Base-by-base conservation (phyloP, 2,113 vertebrate species). In the Nicator chloris region DNA sequence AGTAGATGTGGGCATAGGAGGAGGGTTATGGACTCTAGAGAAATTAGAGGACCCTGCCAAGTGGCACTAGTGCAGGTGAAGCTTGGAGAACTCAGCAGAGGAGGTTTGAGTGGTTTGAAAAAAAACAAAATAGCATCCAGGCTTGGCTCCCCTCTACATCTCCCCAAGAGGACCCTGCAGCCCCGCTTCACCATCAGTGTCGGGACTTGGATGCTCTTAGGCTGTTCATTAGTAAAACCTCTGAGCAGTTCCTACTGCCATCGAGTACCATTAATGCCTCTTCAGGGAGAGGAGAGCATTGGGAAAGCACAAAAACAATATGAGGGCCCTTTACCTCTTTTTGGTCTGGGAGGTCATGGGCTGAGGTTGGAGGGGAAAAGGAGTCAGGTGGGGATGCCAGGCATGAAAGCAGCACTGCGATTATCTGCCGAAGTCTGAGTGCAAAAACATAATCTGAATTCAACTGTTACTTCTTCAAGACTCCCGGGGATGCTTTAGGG, bases 211-310 rank as follows among this genome's bases (percentile, higher is more conserved):
- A 70, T 95, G 93, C 96, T 97, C 85, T 97, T 97, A 97, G 82
- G 75, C 66, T 70, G 91, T 82, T 97, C 86, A 80, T 95, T 97
- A 97, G 82, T 61, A 92, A 96, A 97, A 88, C 72, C 94, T 85
- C 85, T 45, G 76, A 94, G 88, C 91, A 42, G 69, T 56, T 92
- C 84, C 92, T 56, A 22, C 89, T 85, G 66, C 86, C 3, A 19
- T 56, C 18, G 56, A 97, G 95, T 96, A 79, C 88, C 90, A 83
- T 90, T 97, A 97, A 95, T 85, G 90, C 88, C 93, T 96, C 94
- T 97, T 72, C 71, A 90, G 63, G 81, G 77, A 96, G 73, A 89
- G 82, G 78, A 97, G 82, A 81, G 81, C 88, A 53, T 47, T 65
- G 80, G 72, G 61, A 95, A 96, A 96, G 83, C 84, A 95, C 42